These are phyloP conservation scores for Tetraneura akinire DNA, from an alignment of 1,140 invertebrate species.

Conservation along the genomic window DNA sequence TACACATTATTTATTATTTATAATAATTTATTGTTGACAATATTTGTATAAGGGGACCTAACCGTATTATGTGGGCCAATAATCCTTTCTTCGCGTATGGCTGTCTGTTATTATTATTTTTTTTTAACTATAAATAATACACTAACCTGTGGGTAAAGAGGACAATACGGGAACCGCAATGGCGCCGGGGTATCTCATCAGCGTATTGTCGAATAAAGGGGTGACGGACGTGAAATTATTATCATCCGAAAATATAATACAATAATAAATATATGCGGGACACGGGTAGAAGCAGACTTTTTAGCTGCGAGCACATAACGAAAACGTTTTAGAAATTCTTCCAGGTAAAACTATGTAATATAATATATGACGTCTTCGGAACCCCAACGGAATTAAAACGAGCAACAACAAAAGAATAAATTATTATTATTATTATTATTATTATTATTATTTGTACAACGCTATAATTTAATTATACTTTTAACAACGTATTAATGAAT, in stretches of 20 bases:
- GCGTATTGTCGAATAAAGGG: background rate
- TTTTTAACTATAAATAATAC: no score
- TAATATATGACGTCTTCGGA: no score
- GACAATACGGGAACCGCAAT: no score
- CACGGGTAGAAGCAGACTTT: no score
- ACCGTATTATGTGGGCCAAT: no score
- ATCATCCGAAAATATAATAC: no score
- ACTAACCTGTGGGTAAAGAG: no score
- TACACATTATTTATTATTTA: background rate
- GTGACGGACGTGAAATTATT: constrained; percentile 5
- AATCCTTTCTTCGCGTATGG: no score
- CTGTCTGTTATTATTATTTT: no score
- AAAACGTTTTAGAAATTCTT: background rate
- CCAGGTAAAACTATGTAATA: background rate
- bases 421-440: no score
- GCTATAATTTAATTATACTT: background rate
- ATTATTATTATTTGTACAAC: background rate
- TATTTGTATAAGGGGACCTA: no score
- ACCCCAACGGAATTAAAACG: background rate
- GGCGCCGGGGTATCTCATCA: background rate
- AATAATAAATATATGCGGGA: no score
- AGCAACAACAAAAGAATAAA: constrained; percentile 24
- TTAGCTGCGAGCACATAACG: background rate
- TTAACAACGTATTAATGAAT: constrained; percentile 26
- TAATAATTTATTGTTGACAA: background rate